phyloP scores from a whole-genome alignment of 92 coral and sea anemone species.

The Bergia sp. region DNA sequence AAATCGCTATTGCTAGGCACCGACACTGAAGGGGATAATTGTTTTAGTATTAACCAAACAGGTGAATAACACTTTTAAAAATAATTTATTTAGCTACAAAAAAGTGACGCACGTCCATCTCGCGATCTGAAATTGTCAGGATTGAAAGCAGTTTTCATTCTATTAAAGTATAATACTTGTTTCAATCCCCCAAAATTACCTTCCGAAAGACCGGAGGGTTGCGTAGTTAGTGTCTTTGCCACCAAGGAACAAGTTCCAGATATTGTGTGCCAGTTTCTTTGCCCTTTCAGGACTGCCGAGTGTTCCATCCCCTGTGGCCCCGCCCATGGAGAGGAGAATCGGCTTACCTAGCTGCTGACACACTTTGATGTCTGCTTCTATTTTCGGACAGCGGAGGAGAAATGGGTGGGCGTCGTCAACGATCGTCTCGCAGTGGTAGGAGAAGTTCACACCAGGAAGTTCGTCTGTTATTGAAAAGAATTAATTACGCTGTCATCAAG shows the following conservation, averaged over 20 bases:
- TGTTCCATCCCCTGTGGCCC: slow-evolving; percentile 87
- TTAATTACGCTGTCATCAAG: too few species aligned
- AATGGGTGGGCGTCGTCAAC: slow-evolving; percentile 70
- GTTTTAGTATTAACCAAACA: too few species aligned
- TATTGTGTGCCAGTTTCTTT: slow-evolving; percentile 68
- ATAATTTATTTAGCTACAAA: too few species aligned
- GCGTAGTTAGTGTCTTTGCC: slow-evolving; percentile 37
- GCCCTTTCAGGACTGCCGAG: slow-evolving; percentile 65
- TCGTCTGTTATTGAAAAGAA: background rate
- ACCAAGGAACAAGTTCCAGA: slow-evolving; percentile 73
- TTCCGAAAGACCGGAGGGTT: slow-evolving; percentile 73
- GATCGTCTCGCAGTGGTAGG: slow-evolving; percentile 71
- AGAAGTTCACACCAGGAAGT: slow-evolving; percentile 74
- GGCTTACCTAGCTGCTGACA: slow-evolving; percentile 78
- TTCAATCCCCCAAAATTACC: slow-evolving; percentile 36
- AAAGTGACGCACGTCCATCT: too few species aligned
- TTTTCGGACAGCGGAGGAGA: slow-evolving; percentile 78
- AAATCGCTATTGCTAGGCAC: too few species aligned
- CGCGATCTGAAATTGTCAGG: too few species aligned
- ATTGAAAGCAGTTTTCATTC: too few species aligned
- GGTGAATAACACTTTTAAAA: too few species aligned
- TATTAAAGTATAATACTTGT: too few species aligned
- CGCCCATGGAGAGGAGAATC: slow-evolving; percentile 82
- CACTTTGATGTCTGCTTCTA: slow-evolving; percentile 74
- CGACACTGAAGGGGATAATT: too few species aligned